Base-by-base conservation (phyloP, 2,888 invertebrate species). In the Caenorhabditis parvicauda region DNA sequence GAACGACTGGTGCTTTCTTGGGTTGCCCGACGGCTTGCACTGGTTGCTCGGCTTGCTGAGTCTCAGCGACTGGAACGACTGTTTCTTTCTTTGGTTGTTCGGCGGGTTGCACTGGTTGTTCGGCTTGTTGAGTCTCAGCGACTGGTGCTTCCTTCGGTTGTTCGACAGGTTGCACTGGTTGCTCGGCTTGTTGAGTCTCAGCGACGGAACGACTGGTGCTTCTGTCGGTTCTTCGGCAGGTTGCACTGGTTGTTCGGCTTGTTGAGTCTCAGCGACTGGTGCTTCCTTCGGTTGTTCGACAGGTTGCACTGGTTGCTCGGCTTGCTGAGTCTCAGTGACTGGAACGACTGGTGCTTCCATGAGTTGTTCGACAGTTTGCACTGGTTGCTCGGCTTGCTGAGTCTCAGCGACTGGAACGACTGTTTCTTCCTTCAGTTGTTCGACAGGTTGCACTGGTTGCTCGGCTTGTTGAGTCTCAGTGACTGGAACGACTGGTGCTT, bases 211-310 rank as follows among this genome's bases (percentile, higher is more conserved):
- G 12, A 53, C 46, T 53, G 53, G 39, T 21, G 38, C 46, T 32
- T 38, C 39, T 1, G 39, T 44, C 22, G n/a, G n/a, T n/a, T n/a
- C n/a, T n/a, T n/a, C n/a, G n/a, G n/a, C n/a, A 19, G 19, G 21
- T 41, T 6, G 37, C 22, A 32, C 38, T 17, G 29, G 7, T 53
- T 46, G 38, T 46, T 50, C 39, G 7, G 24, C 37, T 25, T 60
- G 35, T 19, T 38, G 25, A 21, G 25, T 41, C 52, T 59, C 61
- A 29, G 19, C 29, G 7, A 60, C 58, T 45, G 22, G 41, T 24
- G 17, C 43, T 35, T 2, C n/a, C 24, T 48, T 41, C 24, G 42
- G 9, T 17, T 29, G 25, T 58, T 43, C 46, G 24, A 47, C 24
- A n/a, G n/a, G n/a, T n/a, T n/a, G n/a, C n/a, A n/a, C n/a, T n/a